phyloP scores from a whole-genome alignment of 1,140 invertebrate species.

The Triops longicaudatus region DNA sequence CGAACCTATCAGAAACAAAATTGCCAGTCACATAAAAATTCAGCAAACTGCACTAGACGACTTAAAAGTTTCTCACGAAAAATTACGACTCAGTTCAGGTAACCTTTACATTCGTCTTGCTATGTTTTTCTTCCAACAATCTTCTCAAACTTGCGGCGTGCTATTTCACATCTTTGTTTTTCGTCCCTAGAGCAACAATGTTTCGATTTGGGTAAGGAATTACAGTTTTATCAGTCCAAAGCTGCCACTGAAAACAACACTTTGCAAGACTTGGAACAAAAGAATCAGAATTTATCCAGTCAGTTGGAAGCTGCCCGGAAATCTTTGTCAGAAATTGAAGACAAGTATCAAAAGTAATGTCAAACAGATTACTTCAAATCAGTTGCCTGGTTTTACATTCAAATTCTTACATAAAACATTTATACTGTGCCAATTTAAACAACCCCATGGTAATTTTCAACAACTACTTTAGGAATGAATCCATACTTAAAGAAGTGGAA shows the following conservation, averaged over 20 bases:
- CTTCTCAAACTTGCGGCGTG: background rate
- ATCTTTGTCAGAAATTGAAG: conserved; percentile 13
- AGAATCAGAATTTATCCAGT: conserved; percentile 4
- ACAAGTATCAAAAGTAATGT: conserved; percentile 22
- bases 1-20: background rate
- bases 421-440: conserved; percentile 14
- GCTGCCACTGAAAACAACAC: conserved; percentile 33
- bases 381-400: too few species aligned
- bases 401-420: too few species aligned
- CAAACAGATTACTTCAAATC: background rate
- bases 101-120: background rate
- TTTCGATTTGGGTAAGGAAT: conserved; percentile 40
- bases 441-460: background rate
- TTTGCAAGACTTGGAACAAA: conserved; percentile 25
- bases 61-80: background rate
- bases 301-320: background rate
- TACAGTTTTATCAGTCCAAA: conserved; percentile 34
- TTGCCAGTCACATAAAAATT: background rate
- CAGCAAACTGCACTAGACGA: background rate
- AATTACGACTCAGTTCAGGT: background rate
- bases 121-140: background rate
- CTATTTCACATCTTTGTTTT: background rate
- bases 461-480: conserved; percentile 22
- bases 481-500: conserved; percentile 19
- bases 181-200: conserved; percentile 39